Evolutionary conservation across 2,113 vertebrate species (phyloP).

Genomic region (Cyprinodon variegatus): DNA sequence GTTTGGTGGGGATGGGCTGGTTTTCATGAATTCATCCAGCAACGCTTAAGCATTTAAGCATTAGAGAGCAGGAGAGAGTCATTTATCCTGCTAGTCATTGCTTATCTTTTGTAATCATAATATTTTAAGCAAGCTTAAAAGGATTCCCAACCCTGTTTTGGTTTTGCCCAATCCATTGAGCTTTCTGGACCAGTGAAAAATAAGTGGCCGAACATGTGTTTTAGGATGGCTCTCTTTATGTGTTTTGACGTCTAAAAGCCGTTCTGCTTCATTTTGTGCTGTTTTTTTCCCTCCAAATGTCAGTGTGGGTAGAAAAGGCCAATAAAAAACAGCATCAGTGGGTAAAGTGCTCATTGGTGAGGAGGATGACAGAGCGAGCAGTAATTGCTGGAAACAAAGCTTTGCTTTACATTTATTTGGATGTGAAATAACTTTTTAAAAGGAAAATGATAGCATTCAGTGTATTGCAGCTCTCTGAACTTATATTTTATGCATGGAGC

Average conservation of each 20-base stretch:
- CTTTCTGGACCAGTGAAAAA: not conserved
- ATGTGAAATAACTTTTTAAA: slow-evolving; percentile 46
- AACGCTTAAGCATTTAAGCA: slow-evolving; percentile 4
- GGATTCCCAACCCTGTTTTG: slow-evolving; percentile 24
- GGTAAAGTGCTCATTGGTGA: slow-evolving; percentile 29
- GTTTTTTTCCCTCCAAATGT: slow-evolving; percentile 52
- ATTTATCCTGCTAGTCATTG: slow-evolving; percentile 21
- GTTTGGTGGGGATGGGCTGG: not conserved
- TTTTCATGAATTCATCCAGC: slow-evolving; percentile 9
- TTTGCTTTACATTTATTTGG: slow-evolving; percentile 19
- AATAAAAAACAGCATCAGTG: slow-evolving; percentile 2
- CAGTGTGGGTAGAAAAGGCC: slow-evolving; percentile 27
- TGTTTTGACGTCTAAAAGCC: slow-evolving; percentile 1
- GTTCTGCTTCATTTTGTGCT: slow-evolving; percentile 24
- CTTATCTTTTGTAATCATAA: slow-evolving; percentile 22
- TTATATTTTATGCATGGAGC: not conserved
- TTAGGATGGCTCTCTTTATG: slow-evolving; percentile 1
- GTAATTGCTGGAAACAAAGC: slow-evolving; percentile 45
- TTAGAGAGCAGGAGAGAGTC: not conserved
- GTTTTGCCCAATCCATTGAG: slow-evolving; percentile 7
- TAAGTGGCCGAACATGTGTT: not conserved
- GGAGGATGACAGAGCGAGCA: slow-evolving; percentile 2
- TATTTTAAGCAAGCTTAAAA: not conserved
- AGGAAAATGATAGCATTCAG: slow-evolving; percentile 32
- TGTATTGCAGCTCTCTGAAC: slow-evolving; percentile 1